Percentiles rank a stretch among this genome's conserved stretches.
These are phyloP conservation scores for Zelostemma sp. DNA, from an alignment of 1,140 invertebrate species.

Conservation along the genomic window DNA sequence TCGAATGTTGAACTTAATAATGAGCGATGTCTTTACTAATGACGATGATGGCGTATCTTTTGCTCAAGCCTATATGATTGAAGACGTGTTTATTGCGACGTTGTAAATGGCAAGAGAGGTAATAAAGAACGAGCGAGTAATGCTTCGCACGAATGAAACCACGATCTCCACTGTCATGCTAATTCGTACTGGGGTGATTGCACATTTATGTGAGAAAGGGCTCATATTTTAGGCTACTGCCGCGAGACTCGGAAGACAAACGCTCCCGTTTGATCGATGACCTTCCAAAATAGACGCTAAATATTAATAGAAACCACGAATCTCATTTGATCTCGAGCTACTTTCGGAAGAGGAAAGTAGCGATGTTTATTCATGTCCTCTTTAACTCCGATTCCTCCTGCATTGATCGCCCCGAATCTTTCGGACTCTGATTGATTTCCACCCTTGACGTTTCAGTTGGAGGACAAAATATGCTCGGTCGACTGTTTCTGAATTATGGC, in stretches of 20 bases:
- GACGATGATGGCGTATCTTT: slow-evolving; percentile 31
- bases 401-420: no score
- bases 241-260: neutral
- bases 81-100: slow-evolving; percentile 38
- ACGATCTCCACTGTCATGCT: slow-evolving; percentile 29
- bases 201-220: slow-evolving; percentile 14
- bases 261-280: neutral
- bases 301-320: no score
- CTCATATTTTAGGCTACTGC: neutral
- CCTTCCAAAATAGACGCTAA: neutral
- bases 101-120: slow-evolving; percentile 25
- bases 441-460: slow-evolving; percentile 4
- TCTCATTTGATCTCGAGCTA: no score
- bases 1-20: slow-evolving; percentile 14
- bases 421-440: no score
- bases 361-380: no score
- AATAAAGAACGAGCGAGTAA: slow-evolving; percentile 24
- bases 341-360: no score
- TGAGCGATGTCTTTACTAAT: slow-evolving; percentile 30
- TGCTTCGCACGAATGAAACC: slow-evolving; percentile 21
- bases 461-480: slow-evolving; percentile 27
- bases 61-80: slow-evolving; percentile 19
- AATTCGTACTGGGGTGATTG: slow-evolving; percentile 9
- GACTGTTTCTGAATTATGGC: slow-evolving; percentile 41
- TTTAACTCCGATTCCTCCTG: no score